phyloP scores from a whole-genome alignment of 2,113 vertebrate genomes.

The Lathamus discolor region DNA sequence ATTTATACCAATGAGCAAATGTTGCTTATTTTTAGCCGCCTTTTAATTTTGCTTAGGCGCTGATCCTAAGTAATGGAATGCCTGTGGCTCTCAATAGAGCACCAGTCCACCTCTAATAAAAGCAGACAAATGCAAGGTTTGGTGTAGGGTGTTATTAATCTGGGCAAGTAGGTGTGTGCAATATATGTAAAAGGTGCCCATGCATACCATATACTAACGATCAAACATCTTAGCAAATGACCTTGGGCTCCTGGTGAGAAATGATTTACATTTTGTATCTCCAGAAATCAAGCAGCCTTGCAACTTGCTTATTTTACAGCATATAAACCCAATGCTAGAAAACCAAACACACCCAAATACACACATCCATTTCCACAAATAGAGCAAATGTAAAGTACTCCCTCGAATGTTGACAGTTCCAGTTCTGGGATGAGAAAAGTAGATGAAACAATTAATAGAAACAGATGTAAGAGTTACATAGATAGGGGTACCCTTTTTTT shows the following conservation, averaged over 20 bases:
- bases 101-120: background rate
- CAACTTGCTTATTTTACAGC: background rate
- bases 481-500: background rate
- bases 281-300: background rate
- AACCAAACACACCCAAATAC: background rate
- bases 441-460: background rate
- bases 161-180: background rate
- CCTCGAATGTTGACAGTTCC: background rate
- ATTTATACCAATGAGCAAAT: slow-evolving; percentile 64
- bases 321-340: background rate
- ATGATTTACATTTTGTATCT: background rate
- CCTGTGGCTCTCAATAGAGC: background rate
- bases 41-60: slow-evolving; percentile 20
- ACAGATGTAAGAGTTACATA: background rate
- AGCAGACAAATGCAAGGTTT: background rate
- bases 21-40: slow-evolving; percentile 62
- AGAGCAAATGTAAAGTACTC: background rate
- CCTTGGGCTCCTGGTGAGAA: background rate
- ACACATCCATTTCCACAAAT: background rate
- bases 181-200: background rate
- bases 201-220: background rate
- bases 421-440: background rate
- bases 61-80: slow-evolving; percentile 37
- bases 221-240: background rate
- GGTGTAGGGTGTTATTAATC: slow-evolving; percentile 4